These are phyloP conservation scores for Triops cancriformis DNA, from an alignment of 1,140 invertebrate species.

Conservation along the genomic window DNA sequence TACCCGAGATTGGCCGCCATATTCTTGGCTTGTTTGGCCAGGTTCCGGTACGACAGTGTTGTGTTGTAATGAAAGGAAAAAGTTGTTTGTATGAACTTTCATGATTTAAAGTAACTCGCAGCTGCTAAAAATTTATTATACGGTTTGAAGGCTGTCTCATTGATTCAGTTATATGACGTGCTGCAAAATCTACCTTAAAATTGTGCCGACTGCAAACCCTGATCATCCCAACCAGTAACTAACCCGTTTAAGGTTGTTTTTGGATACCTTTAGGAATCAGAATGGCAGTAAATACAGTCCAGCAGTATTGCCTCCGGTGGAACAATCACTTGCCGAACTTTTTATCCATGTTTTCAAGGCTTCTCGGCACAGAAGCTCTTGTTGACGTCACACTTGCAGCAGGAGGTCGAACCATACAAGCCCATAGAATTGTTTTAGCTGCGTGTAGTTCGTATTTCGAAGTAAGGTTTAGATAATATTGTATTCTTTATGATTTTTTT, in stretches of 20 bases:
- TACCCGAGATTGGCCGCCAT: background rate
- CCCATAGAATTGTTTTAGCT: conserved; percentile 75
- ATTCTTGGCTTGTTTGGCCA: background rate
- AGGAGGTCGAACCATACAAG: conserved; percentile 70
- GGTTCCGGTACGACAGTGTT: background rate
- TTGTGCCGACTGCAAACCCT: background rate
- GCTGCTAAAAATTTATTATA: no score
- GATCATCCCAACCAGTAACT: background rate
- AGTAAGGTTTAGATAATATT: conserved; percentile 42
- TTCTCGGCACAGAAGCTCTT: conserved; percentile 68
- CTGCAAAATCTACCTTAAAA: background rate
- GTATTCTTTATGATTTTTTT: conserved; percentile 24
- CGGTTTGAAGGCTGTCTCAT: no score
- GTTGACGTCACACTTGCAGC: conserved; percentile 80
- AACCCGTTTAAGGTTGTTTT: background rate
- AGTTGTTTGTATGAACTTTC: background rate
- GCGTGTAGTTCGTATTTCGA: conserved; percentile 81
- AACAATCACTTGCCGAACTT: conserved; percentile 84
- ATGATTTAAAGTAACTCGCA: background rate
- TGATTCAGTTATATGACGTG: no score
- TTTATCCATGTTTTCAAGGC: conserved; percentile 69
- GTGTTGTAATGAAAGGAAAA: background rate
- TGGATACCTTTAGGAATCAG: background rate
- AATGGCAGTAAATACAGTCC: conserved; percentile 33
- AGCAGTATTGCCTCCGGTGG: conserved; percentile 79